A percentile compares a stretch with the other conserved stretches of the same genome.
These are phyloP conservation scores for Hyphantria cunea DNA, from an alignment of 1,140 invertebrate species.

Conservation along the genomic window DNA sequence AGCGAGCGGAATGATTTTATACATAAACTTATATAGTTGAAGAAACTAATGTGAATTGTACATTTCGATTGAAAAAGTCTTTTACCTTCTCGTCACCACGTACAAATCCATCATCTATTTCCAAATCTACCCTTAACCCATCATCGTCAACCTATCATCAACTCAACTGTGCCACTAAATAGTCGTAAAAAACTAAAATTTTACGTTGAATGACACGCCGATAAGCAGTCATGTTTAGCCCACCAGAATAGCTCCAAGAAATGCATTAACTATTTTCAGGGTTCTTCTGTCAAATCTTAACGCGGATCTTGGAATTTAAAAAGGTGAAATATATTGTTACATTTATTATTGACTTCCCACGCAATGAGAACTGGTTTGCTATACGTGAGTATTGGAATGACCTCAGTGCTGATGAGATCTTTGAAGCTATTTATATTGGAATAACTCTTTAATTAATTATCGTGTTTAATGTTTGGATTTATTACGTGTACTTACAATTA, in stretches of 20 bases:
- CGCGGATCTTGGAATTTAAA: constrained; percentile 22
- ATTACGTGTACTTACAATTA: too few species aligned
- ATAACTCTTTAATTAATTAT: neutral
- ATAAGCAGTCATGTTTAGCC: constrained; percentile 47
- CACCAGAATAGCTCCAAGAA: constrained; percentile 65
- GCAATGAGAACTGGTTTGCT: neutral
- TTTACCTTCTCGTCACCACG: too few species aligned
- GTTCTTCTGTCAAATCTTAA: constrained; percentile 21
- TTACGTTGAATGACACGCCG: constrained; percentile 58
- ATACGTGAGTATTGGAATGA: neutral
- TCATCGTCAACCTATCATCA: constrained; percentile 15
- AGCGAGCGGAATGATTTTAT: too few species aligned
- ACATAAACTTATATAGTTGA: too few species aligned
- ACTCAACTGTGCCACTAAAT: constrained; percentile 7
- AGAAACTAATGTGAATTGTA: too few species aligned
- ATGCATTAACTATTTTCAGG: constrained; percentile 66
- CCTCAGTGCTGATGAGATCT: neutral
- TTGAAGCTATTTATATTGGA: neutral
- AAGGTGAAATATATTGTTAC: constrained; percentile 1
- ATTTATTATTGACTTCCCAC: constrained; percentile 9
- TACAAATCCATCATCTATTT: constrained; percentile 8
- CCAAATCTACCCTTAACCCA: constrained; percentile 8
- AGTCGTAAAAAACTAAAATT: constrained; percentile 51
- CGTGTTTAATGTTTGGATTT: neutral
- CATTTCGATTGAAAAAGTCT: too few species aligned